A percentile compares a stretch with the other conserved stretches of the same genome.
phyloP scores from a whole-genome alignment of 2,888 invertebrate genomes.

The Metacarcinus magister region DNA sequence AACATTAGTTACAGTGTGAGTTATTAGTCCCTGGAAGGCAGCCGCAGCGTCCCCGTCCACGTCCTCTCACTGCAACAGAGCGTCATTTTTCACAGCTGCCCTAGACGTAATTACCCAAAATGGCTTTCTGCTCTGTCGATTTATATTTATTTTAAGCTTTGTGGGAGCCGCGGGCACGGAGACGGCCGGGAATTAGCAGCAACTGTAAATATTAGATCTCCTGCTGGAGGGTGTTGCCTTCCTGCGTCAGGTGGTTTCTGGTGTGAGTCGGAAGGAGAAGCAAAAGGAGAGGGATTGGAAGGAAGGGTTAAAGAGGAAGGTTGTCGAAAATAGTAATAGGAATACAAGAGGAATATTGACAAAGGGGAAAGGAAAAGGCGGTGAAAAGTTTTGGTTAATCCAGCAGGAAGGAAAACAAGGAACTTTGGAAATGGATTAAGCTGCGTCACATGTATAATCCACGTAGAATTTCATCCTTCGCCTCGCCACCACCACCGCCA shows the following conservation, averaged over 20 bases:
- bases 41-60: neutral
- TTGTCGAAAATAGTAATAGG: neutral
- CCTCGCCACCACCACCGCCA: neutral
- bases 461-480: neutral
- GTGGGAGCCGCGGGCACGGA: conserved; percentile 54
- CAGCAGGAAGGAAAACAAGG: neutral
- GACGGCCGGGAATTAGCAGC: conserved; percentile 58
- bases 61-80: neutral
- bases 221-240: conserved; percentile 41
- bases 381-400: neutral
- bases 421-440: neutral
- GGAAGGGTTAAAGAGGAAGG: neutral
- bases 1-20: conserved; percentile 33
- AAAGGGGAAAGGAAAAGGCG: neutral
- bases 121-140: conserved; percentile 72
- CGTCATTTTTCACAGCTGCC: conserved; percentile 60
- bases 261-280: neutral
- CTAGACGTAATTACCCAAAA: conserved; percentile 63
- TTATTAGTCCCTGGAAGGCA: conserved; percentile 35
- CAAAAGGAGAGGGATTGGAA: neutral
- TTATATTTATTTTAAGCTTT: conserved; percentile 67
- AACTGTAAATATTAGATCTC: conserved; percentile 64
- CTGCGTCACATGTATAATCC: conserved; percentile 11
- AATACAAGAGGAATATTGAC: neutral
- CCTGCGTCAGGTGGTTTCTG: conserved; percentile 11